Conservation (phyloP, 2,797 vertebrate genomes). For the Periparus ater region DNA sequence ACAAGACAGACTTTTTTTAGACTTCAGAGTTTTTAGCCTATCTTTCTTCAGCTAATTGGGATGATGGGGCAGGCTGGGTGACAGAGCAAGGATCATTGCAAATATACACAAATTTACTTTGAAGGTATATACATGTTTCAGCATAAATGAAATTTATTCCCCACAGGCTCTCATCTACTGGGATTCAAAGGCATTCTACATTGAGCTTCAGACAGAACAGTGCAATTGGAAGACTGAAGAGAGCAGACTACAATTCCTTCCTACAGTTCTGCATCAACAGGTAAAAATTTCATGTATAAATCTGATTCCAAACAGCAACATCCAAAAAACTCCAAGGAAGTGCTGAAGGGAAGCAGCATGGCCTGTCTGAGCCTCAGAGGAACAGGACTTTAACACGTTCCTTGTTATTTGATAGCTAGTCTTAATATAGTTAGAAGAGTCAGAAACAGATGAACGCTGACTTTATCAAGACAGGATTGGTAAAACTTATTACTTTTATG, state of each 20-base stretch:
- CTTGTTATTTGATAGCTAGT: slow-evolving; percentile 46
- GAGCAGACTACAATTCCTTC: background rate
- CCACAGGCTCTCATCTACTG: background rate
- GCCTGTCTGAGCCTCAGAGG: background rate
- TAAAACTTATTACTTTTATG: background rate
- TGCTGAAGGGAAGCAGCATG: background rate
- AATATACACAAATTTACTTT: background rate
- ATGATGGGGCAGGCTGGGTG: background rate
- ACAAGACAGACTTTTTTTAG: background rate
- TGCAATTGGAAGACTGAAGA: background rate
- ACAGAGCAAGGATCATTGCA: background rate
- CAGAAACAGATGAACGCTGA: background rate
- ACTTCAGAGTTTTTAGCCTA: background rate
- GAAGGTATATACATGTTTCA: background rate
- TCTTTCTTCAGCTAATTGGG: background rate
- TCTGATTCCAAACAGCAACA: background rate
- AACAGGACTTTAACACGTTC: background rate
- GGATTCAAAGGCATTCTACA: background rate
- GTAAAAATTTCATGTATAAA: background rate
- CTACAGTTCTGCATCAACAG: background rate
- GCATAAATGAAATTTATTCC: background rate
- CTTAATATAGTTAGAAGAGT: slow-evolving; percentile 53
- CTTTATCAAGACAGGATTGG: background rate
- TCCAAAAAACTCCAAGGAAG: background rate
- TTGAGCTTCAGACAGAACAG: background rate